Evolutionary conservation across 2,797 vertebrate species (phyloP).

Genomic region (Myotis daubentonii): DNA sequence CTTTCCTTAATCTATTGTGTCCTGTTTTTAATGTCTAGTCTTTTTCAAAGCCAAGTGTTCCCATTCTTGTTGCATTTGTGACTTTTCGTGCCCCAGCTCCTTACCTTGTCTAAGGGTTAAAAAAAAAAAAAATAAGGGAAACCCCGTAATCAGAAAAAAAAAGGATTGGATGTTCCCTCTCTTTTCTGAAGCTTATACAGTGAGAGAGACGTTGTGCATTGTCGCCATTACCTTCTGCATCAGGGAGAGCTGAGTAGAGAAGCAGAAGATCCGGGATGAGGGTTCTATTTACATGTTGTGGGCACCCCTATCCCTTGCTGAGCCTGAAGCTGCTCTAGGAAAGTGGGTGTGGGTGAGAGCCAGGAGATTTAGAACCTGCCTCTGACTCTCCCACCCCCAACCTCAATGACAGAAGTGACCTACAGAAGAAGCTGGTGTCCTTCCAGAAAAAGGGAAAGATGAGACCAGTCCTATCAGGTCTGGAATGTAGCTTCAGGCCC

Average conservation of each 20-base stretch:
- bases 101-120: neutral
- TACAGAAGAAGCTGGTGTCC: neutral
- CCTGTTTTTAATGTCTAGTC: neutral
- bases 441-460: neutral
- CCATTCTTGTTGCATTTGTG: neutral
- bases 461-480: neutral
- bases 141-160: neutral
- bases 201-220: neutral
- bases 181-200: neutral
- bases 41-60: slow-evolving; percentile 16
- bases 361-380: neutral
- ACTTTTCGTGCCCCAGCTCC: neutral
- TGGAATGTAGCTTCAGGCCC: neutral
- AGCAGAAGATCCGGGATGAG: neutral
- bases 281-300: neutral
- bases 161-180: neutral
- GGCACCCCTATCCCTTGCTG: neutral
- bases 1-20: neutral
- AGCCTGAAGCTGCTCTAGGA: neutral
- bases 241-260: neutral
- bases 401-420: slow-evolving; percentile 27
- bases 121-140: neutral
- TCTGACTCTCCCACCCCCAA: neutral
- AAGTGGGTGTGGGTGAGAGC: neutral
- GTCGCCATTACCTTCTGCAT: neutral